phyloP scores from a whole-genome alignment of 2,113 vertebrate genomes.

The Zingel zingel region DNA sequence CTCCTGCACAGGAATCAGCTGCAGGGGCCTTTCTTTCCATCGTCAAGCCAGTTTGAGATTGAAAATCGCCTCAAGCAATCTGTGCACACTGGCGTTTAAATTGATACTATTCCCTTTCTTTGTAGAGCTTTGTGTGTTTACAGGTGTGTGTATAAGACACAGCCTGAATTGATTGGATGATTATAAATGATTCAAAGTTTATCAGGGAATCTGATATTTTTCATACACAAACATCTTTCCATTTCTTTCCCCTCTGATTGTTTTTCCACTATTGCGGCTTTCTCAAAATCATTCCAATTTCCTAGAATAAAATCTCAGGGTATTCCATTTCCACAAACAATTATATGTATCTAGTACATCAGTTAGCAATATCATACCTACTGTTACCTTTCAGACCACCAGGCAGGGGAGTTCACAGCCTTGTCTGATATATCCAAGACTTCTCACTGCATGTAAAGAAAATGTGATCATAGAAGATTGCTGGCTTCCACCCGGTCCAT shows the following conservation, averaged over 20 bases:
- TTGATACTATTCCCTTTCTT: neutral
- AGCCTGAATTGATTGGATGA: neutral
- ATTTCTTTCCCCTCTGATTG: neutral
- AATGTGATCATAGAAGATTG: conserved; percentile 1
- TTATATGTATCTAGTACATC: conserved; percentile 11
- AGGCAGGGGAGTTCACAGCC: neutral
- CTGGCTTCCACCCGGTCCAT: conserved; percentile 3
- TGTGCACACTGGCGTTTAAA: neutral
- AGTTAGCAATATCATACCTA: neutral
- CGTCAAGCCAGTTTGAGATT: conserved; percentile 1
- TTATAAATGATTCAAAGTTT: neutral
- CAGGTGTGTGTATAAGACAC: neutral
- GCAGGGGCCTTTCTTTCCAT: conserved; percentile 19
- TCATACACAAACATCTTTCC: neutral
- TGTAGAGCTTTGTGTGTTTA: conserved; percentile 11
- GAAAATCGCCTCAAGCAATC: neutral
- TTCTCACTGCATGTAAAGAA: neutral
- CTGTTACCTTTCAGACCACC: conserved; percentile 16
- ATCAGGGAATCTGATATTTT: neutral
- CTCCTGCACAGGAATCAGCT: conserved; percentile 20
- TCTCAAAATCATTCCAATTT: neutral
- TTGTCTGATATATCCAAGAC: conserved; percentile 18
- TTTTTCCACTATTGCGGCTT: neutral
- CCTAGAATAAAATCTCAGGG: neutral
- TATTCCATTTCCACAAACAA: conserved; percentile 20